phyloP scores from a whole-genome alignment of 2,113 vertebrate species.

The Pholis gunnellus region DNA sequence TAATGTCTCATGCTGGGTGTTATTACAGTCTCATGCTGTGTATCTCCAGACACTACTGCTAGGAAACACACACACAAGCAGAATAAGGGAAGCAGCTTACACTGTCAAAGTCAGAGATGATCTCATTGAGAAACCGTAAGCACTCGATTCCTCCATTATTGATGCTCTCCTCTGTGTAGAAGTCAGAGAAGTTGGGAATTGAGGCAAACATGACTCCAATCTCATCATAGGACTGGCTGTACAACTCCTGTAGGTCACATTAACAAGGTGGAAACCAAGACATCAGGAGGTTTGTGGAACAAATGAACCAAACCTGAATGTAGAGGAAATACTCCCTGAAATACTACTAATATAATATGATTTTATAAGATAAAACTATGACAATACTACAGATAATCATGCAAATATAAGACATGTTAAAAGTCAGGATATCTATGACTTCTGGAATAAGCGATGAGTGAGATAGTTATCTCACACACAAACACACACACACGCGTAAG shows the following conservation, averaged over 20 bases:
- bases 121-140: conserved; percentile 97
- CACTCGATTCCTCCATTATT: conserved; percentile 98
- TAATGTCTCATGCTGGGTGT: not conserved
- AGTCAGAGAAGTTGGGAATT: conserved; percentile 96
- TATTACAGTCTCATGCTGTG: no score
- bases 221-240: conserved; percentile 97
- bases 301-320: not conserved
- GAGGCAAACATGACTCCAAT: conserved; percentile 99
- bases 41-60: no score
- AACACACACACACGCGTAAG: not conserved
- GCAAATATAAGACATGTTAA: no score
- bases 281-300: not conserved
- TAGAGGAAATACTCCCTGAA: not conserved
- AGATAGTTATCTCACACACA: no score
- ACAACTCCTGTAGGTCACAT: conserved; percentile 87
- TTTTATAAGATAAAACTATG: not conserved
- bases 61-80: not conserved
- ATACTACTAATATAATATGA: not conserved
- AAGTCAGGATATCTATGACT: not conserved
- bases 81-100: conserved; percentile 76
- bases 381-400: not conserved
- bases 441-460: not conserved
- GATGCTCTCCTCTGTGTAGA: conserved; percentile 98
- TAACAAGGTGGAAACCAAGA: not conserved
- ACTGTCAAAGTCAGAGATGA: conserved; percentile 97